These are phyloP conservation scores for Erythrocercus mccallii DNA, from an alignment of 2,113 vertebrate genomes.

Conservation along the genomic window DNA sequence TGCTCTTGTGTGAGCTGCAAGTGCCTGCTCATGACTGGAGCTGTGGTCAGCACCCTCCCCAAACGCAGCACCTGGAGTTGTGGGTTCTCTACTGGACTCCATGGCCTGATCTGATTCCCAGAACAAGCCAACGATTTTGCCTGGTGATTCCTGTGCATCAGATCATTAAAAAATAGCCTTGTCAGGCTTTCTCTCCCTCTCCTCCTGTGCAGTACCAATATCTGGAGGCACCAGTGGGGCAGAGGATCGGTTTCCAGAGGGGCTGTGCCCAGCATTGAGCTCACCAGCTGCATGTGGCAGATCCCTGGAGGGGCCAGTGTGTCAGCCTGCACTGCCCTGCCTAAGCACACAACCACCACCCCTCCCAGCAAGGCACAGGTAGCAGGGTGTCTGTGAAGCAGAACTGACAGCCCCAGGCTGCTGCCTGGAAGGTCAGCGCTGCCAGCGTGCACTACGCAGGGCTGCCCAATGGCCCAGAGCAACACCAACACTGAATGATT, in stretches of 20 bases:
- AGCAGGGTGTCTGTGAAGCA: not conserved
- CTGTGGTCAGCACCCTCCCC: not conserved
- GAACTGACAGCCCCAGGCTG: not conserved
- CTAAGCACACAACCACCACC: not conserved
- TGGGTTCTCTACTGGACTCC: not conserved
- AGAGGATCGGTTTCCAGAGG: not conserved
- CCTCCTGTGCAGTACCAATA: not conserved
- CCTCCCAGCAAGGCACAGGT: not conserved
- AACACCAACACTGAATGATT: not conserved
- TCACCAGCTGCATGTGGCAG: fast-evolving
- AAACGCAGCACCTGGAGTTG: not conserved
- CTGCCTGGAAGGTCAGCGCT: not conserved
- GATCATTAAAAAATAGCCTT: not conserved
- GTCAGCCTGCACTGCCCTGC: not conserved
- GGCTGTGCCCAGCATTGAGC: fast-evolving
- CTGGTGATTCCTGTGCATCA: not conserved
- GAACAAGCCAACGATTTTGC: not conserved
- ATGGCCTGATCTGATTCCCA: not conserved
- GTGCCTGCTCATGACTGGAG: not conserved
- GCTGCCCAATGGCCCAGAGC: not conserved
- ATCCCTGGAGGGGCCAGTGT: not conserved
- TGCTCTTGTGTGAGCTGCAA: not conserved
- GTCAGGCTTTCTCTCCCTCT: not conserved
- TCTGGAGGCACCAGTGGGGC: not conserved
- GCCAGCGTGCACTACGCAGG: not conserved